These are phyloP conservation scores for Gallinago jamesoni DNA, from an alignment of 2,113 vertebrate genomes.

Conservation along the genomic window DNA sequence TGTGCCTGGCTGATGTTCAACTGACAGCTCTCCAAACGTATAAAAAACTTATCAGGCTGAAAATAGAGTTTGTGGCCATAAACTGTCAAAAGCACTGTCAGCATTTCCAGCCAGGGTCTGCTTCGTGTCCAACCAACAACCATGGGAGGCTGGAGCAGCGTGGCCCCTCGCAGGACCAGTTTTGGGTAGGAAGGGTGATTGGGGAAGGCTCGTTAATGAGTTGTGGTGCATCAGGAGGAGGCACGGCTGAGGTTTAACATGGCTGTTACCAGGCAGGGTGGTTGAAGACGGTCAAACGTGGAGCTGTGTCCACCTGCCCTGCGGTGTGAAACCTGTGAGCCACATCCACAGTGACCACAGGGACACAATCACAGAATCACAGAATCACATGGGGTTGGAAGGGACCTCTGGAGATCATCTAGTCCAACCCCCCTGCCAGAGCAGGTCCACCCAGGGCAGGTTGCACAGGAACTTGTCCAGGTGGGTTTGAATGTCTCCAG, in stretches of 20 bases:
- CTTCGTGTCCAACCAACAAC: neutral
- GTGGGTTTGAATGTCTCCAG: too few species aligned
- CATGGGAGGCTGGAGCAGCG: neutral
- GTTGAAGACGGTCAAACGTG: accelerated
- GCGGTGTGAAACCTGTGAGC: neutral
- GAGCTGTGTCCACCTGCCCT: neutral
- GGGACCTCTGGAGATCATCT: too few species aligned
- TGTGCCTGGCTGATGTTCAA: slow-evolving; percentile 67
- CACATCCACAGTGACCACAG: accelerated
- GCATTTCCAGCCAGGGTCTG: neutral
- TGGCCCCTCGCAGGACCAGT: accelerated
- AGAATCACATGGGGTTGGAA: too few species aligned
- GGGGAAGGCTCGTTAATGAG: neutral
- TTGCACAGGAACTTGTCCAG: too few species aligned
- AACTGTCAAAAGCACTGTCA: slow-evolving; percentile 37
- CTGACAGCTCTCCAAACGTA: slow-evolving; percentile 66
- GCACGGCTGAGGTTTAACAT: accelerated
- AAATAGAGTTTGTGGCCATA: slow-evolving; percentile 72
- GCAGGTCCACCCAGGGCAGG: too few species aligned
- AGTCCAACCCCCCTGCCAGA: too few species aligned
- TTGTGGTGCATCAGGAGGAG: neutral
- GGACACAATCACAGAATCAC: neutral
- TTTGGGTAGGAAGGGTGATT: neutral
- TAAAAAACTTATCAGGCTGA: slow-evolving; percentile 74
- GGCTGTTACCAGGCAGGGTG: neutral